Conservation (phyloP, 1,140 invertebrate species). For the Drosophila littoralis region DNA sequence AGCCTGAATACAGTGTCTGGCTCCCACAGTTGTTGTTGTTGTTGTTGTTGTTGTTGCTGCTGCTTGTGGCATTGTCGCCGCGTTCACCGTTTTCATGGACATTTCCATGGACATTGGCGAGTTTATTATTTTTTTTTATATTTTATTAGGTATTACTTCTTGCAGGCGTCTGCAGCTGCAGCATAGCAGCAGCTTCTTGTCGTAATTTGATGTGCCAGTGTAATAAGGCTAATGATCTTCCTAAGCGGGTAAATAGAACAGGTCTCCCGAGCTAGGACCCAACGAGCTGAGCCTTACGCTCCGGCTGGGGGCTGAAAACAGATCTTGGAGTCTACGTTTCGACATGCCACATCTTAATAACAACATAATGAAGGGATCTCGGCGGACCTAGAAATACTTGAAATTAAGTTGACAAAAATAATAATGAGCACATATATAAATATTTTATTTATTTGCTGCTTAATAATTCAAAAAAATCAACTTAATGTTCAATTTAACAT, state of each 20-base stretch:
- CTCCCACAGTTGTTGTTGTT: slow-evolving; percentile 54
- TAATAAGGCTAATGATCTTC: slow-evolving; percentile 69
- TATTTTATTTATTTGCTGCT: too few species aligned
- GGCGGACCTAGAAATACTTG: too few species aligned
- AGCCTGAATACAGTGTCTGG: slow-evolving; percentile 25
- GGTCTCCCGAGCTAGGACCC: not conserved
- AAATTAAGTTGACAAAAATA: too few species aligned
- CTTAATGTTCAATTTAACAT: too few species aligned
- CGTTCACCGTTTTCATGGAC: slow-evolving; percentile 19
- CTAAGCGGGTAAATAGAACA: slow-evolving; percentile 40
- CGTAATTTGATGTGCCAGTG: slow-evolving; percentile 72
- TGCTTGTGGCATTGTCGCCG: slow-evolving; percentile 6
- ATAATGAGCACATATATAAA: too few species aligned
- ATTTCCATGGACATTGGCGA: slow-evolving; percentile 32
- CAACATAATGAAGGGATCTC: too few species aligned
- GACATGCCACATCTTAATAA: slow-evolving; percentile 1
- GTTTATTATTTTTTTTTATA: slow-evolving; percentile 5
- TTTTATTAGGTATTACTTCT: slow-evolving; percentile 29
- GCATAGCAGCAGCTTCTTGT: slow-evolving; percentile 4
- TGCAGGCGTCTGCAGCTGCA: slow-evolving; percentile 40
- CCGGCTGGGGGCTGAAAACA: not conserved
- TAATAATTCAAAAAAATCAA: too few species aligned
- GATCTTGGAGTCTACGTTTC: not conserved
- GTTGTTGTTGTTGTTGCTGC: slow-evolving; percentile 9
- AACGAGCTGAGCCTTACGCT: not conserved